phyloP scores from a whole-genome alignment of 2,113 vertebrate species.

The Proteles cristata region DNA sequence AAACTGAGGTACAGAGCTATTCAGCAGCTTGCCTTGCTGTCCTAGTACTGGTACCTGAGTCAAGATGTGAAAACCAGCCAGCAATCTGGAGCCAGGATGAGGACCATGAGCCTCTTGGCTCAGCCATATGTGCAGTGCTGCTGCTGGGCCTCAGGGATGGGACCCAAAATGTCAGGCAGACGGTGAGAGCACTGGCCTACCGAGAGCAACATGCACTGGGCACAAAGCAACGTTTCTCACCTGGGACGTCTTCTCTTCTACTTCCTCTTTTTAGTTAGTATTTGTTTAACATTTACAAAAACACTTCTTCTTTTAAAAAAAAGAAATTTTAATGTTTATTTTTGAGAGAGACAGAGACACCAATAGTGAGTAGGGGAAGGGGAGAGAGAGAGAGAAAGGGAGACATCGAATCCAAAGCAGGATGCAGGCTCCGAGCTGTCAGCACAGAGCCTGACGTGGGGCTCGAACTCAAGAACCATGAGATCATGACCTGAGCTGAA shows the following conservation, averaged over 20 bases:
- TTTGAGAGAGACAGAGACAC: too few relatives aligned
- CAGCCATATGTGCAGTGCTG: rapidly evolving
- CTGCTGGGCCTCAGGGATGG: not conserved
- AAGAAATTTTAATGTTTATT: too few relatives aligned
- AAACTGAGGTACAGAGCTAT: not conserved
- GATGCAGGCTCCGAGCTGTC: too few relatives aligned
- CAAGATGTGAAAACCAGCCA: not conserved
- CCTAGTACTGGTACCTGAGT: not conserved
- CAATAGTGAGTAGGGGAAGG: too few relatives aligned
- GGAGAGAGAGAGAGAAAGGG: too few relatives aligned
- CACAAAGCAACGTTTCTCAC: not conserved
- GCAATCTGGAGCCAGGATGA: too few relatives aligned
- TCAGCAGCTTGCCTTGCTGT: rapidly evolving
- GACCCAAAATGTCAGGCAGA: rapidly evolving
- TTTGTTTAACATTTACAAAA: not conserved
- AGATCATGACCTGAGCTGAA: too few relatives aligned
- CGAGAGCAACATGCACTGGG: not conserved
- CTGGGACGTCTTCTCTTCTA: not conserved
- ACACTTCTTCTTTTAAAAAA: not conserved
- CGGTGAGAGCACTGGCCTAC: rapidly evolving
- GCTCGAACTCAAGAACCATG: too few relatives aligned
- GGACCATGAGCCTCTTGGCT: not conserved
- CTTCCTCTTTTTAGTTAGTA: not conserved
- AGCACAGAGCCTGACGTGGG: too few relatives aligned
- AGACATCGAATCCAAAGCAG: too few relatives aligned